These are phyloP conservation scores for Anastrepha ludens DNA, from an alignment of 1,140 invertebrate species.

Conservation along the genomic window DNA sequence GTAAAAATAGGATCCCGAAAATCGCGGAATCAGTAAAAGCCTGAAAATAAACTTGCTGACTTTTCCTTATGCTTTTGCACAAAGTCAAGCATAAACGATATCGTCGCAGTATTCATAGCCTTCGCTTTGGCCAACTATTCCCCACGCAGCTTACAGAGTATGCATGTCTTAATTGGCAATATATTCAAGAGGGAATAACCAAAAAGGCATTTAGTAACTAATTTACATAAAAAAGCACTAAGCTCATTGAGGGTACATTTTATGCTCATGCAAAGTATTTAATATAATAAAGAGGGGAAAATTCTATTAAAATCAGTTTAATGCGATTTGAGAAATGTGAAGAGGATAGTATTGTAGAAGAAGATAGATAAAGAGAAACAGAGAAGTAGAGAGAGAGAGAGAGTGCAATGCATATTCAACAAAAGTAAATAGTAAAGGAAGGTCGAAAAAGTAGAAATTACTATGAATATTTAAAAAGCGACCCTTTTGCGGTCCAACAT, in stretches of 20 bases:
- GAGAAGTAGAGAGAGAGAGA: neutral
- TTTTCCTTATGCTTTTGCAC: no score
- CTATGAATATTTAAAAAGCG: neutral
- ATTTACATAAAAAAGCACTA: conserved; percentile 39
- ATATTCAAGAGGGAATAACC: conserved; percentile 18
- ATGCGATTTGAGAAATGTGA: neutral
- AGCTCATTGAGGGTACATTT: neutral
- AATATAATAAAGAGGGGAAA: neutral
- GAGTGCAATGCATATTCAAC: neutral
- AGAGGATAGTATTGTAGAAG: neutral
- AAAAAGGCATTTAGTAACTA: conserved; percentile 18
- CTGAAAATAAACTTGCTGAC: no score
- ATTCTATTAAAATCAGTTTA: neutral
- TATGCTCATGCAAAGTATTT: neutral
- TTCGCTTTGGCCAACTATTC: neutral
- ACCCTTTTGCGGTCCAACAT: neutral
- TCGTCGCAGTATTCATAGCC: neutral
- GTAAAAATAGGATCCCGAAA: no score
- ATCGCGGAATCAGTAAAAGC: no score
- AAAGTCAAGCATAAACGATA: no score
- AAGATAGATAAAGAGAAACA: neutral
- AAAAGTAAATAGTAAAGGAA: neutral
- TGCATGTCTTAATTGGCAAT: neutral
- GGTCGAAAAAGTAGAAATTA: neutral
- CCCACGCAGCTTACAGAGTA: neutral